Conservation (phyloP, 2,888 invertebrate species). For the Drosophila prolongata region DNA sequence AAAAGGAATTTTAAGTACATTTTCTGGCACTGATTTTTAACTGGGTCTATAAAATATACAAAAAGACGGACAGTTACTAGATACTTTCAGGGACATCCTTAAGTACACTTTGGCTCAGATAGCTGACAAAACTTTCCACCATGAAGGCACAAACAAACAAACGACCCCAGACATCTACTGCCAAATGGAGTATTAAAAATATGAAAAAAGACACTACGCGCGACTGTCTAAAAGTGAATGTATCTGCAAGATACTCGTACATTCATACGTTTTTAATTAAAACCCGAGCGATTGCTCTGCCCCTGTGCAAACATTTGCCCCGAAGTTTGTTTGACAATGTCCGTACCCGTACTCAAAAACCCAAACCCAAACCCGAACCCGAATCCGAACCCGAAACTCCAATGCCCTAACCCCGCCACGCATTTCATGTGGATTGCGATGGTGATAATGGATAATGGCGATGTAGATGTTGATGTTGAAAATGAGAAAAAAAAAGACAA, state of each 20-base stretch:
- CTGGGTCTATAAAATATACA: too few relatives aligned
- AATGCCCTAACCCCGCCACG: constrained; percentile 6
- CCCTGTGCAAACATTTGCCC: constrained; percentile 67
- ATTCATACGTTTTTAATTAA: constrained; percentile 57
- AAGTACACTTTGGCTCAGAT: neutral
- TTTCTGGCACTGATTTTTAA: too few relatives aligned
- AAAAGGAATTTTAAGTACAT: too few relatives aligned
- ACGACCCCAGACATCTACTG: constrained; percentile 14
- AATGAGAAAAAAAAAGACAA: constrained; percentile 2
- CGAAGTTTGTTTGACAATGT: constrained; percentile 65
- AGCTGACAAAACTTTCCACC: neutral
- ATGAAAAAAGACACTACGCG: constrained; percentile 2
- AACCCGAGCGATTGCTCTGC: constrained; percentile 48
- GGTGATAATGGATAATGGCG: constrained; percentile 8
- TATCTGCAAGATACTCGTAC: constrained; percentile 57
- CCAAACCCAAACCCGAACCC: neutral
- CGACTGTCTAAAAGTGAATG: constrained; percentile 66
- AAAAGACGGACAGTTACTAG: too few relatives aligned
- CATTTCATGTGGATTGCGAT: constrained; percentile 12
- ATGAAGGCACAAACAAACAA: neutral
- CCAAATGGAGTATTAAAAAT: constrained; percentile 5
- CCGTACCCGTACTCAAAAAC: constrained; percentile 16
- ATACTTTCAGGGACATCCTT: constrained; percentile 3
- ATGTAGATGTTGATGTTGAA: constrained; percentile 16
- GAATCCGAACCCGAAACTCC: constrained; percentile 1